Conservation (phyloP, 2,797 vertebrate genomes). For the Hapalemur alaotrensis region DNA sequence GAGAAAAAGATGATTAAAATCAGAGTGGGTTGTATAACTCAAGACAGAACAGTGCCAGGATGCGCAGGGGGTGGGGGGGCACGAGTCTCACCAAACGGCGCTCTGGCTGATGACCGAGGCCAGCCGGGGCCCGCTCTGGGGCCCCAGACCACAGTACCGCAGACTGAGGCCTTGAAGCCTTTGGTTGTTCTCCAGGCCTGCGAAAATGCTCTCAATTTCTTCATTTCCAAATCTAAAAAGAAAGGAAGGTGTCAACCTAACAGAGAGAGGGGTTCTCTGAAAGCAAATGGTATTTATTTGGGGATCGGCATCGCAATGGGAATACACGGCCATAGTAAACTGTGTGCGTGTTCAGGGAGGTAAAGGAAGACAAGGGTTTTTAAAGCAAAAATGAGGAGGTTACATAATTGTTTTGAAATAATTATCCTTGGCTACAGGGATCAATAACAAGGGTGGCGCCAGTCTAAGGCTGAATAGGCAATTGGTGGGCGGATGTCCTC, state of each 20-base stretch:
- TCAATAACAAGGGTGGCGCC: neutral
- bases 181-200: slow-evolving; percentile 72
- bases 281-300: neutral
- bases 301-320: neutral
- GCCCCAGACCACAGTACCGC: slow-evolving; percentile 80
- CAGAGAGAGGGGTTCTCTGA: neutral
- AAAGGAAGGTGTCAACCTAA: neutral
- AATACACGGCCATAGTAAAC: neutral
- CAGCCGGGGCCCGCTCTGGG: slow-evolving; percentile 67
- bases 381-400: neutral
- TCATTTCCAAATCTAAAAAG: slow-evolving; percentile 77
- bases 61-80: rapidly evolving
- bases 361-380: neutral
- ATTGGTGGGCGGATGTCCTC: neutral
- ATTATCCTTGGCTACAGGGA: neutral
- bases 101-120: slow-evolving; percentile 66
- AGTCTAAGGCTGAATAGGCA: neutral
- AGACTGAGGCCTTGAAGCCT: slow-evolving; percentile 80
- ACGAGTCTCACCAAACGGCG: slow-evolving; percentile 69
- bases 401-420: neutral
- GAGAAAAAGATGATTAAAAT: neutral
- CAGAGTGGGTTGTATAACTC: neutral
- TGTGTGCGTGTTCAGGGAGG: neutral
- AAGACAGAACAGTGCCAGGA: neutral
- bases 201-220: slow-evolving; percentile 73